phyloP scores from a whole-genome alignment of 2,797 vertebrate species.

The Carapus acus region DNA sequence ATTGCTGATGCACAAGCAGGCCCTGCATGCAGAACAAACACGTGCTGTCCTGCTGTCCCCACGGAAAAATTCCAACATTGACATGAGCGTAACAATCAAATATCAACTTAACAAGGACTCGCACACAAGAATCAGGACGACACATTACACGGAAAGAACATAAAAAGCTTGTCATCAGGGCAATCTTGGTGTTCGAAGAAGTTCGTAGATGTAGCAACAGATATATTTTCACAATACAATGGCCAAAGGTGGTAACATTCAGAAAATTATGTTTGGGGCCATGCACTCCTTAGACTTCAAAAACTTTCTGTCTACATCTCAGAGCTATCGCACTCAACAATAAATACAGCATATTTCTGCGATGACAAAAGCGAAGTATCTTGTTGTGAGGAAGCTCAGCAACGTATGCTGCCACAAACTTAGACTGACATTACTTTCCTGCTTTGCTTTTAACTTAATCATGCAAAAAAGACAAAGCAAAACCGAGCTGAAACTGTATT shows the following conservation, averaged over 20 bases:
- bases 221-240: too few species aligned
- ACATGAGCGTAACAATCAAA: background rate
- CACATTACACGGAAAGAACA: background rate
- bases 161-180: background rate
- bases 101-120: background rate
- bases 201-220: background rate
- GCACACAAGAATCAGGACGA: conserved; percentile 9
- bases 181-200: background rate
- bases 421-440: too few species aligned
- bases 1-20: conserved; percentile 3
- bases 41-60: conserved; percentile 24
- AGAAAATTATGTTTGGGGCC: too few species aligned
- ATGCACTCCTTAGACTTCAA: too few species aligned
- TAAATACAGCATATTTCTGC: too few species aligned
- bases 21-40: conserved; percentile 30
- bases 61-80: background rate
- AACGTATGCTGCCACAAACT: too few species aligned
- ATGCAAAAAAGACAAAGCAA: background rate
- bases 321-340: too few species aligned
- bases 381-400: too few species aligned
- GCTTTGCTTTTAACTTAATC: too few species aligned
- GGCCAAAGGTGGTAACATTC: too few species aligned
- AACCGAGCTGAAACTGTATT: background rate
- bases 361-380: too few species aligned
- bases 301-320: too few species aligned